Conservation (phyloP, 2,888 invertebrate species). For the Dorcus parallelipipedus region DNA sequence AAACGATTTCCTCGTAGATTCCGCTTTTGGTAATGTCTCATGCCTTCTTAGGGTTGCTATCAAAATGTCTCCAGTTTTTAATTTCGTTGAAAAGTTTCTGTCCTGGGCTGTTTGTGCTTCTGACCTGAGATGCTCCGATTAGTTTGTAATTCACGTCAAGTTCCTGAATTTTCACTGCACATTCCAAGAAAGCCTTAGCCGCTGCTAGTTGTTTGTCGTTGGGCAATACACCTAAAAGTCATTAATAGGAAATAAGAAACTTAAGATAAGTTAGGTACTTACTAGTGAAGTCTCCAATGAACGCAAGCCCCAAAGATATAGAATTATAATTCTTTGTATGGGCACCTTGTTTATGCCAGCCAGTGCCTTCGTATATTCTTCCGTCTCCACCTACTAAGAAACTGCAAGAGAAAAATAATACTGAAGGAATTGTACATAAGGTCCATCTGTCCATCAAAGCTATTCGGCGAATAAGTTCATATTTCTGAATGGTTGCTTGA, state of each 20-base stretch:
- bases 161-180: conserved; percentile 50
- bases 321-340: conserved; percentile 56
- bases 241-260: conserved; percentile 3
- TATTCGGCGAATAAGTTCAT: too few species aligned
- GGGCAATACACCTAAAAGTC: conserved; percentile 47
- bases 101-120: conserved; percentile 55
- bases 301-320: conserved; percentile 55
- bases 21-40: too few species aligned
- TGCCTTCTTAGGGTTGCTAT: background rate
- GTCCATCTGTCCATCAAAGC: too few species aligned
- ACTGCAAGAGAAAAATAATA: conserved; percentile 42
- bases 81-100: conserved; percentile 51
- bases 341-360: conserved; percentile 57
- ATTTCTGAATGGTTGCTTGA: too few species aligned
- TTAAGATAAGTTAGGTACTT: background rate
- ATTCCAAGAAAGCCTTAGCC: conserved; percentile 50
- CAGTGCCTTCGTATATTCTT: conserved; percentile 58
- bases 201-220: conserved; percentile 48
- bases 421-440: background rate
- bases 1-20: too few species aligned
- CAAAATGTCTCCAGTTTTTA: conserved; percentile 46
- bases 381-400: conserved; percentile 61
- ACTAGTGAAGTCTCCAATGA: conserved; percentile 56
- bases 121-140: conserved; percentile 57
- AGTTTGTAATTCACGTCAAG: conserved; percentile 50